phyloP scores from a whole-genome alignment of 2,113 vertebrate species.

The Cyphotilapia sp. region DNA sequence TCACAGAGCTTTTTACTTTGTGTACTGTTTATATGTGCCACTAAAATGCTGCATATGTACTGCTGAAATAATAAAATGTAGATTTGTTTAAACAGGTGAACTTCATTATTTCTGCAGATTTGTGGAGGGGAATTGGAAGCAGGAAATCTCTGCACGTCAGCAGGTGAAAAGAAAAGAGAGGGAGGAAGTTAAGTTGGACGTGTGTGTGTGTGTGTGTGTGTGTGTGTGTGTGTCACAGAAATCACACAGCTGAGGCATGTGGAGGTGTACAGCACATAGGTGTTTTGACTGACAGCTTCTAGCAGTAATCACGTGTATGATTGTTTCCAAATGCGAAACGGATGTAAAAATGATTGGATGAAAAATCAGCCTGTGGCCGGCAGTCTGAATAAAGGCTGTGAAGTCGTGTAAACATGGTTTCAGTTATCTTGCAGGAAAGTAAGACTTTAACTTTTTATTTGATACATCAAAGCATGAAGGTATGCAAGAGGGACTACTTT shows the following conservation, averaged over 20 bases:
- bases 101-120: slow-evolving; percentile 21
- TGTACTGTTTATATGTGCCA: slow-evolving; percentile 21
- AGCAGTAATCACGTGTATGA: slow-evolving; percentile 11
- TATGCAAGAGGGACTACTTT: not conserved
- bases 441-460: not conserved
- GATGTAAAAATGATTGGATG: slow-evolving; percentile 1
- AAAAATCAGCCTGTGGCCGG: not conserved
- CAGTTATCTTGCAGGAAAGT: not conserved
- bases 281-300: slow-evolving; percentile 6
- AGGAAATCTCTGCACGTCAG: not conserved
- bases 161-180: not conserved
- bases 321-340: slow-evolving; percentile 38
- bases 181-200: not conserved
- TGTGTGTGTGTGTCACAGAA: not conserved
- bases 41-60: slow-evolving; percentile 48
- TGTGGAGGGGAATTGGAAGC: not conserved
- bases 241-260: not conserved
- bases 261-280: not conserved
- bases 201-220: not conserved
- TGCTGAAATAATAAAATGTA: slow-evolving; percentile 56
- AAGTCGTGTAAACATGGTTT: not conserved
- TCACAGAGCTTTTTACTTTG: not conserved
- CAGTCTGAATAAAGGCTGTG: not conserved
- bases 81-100: slow-evolving; percentile 48
- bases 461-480: not conserved